These are phyloP conservation scores for Alauda arvensis DNA, from an alignment of 2,797 vertebrate genomes.

Conservation along the genomic window DNA sequence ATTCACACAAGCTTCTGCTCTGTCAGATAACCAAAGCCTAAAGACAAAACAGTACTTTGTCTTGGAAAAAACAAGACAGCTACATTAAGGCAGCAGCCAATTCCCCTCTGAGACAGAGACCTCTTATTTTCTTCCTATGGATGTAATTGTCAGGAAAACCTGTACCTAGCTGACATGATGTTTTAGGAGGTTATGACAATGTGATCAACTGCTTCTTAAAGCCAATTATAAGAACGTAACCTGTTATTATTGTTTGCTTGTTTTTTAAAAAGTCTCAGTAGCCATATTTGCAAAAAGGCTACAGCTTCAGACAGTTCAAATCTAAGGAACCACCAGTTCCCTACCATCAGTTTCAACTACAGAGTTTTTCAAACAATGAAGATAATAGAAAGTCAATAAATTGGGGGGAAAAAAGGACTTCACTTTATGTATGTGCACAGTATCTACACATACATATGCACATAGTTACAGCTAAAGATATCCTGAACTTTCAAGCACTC, in stretches of 20 bases:
- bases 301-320: slow-evolving; percentile 5
- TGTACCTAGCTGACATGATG: not conserved
- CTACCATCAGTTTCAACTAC: not conserved
- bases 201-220: not conserved
- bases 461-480: not conserved
- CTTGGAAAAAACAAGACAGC: not conserved
- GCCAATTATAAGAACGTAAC: not conserved
- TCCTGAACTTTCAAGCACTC: not conserved
- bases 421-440: not conserved
- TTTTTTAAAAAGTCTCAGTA: not conserved
- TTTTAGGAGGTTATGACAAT: not conserved
- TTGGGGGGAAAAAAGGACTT: accelerated
- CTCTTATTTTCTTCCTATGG: not conserved
- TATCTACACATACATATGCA: not conserved
- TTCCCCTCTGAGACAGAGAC: not conserved
- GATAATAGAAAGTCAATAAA: not conserved
- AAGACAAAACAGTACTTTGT: not conserved
- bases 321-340: not conserved
- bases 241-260: not conserved
- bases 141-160: not conserved
- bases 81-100: not conserved
- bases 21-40: slow-evolving; percentile 2
- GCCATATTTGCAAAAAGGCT: not conserved
- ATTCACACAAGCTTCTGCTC: not conserved
- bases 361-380: not conserved